Evolutionary conservation across 1,140 invertebrate genomes (phyloP), one percentile per base, ranked within the genome.

Genomic region (Trichomalopsis sarcophagae): DNA sequence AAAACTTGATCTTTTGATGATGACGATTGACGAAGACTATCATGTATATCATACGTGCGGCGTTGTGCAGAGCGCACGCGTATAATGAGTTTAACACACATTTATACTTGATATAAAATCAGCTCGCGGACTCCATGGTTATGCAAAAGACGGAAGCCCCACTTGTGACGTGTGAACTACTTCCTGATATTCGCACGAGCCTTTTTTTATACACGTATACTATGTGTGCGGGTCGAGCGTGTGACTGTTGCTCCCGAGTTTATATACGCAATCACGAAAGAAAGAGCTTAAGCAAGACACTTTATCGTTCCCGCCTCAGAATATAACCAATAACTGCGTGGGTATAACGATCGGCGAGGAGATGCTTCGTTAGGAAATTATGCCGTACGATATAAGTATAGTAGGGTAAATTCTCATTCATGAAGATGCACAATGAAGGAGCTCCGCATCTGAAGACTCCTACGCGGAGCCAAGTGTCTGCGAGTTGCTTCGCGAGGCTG

Each of bases 111-210:
- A 44, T 44, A 62, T 21, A n/a, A 62, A 62, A 62, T 62, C 21
- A 62, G 17, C 21, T 21, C 40, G 40, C 40, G 17, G 4, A 62
- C 21, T 2, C 17, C 17, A 14, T 17, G 14, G 27, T 78, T 78
- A 50, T 30, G 76, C 76, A 78, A 62, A 78, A 66, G 6, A 50
- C 27, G 76, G 50, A 78, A 78, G 75, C 23, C 44, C 44, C 75
- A 77, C 75, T 77, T 77, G 27, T 27, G 55, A 77, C 23, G 73
- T 75, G 73, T 75, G 73, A 75, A 44, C 36, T 75, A 75, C 73
- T 75, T 75, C 75, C 40, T 77, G 14, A 17, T 47, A 50, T 77
- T 55, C 44, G n/a, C 44, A 7, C n/a, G 9, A 9, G n/a, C 23
- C 44, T 50, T 77, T 50, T 47, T 77, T 77, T 30, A 44, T 74